A percentile compares a stretch with the other conserved stretches of the same genome.
Evolutionary conservation across 1,140 invertebrate species (phyloP).

Genomic region (Calliphora vicina): DNA sequence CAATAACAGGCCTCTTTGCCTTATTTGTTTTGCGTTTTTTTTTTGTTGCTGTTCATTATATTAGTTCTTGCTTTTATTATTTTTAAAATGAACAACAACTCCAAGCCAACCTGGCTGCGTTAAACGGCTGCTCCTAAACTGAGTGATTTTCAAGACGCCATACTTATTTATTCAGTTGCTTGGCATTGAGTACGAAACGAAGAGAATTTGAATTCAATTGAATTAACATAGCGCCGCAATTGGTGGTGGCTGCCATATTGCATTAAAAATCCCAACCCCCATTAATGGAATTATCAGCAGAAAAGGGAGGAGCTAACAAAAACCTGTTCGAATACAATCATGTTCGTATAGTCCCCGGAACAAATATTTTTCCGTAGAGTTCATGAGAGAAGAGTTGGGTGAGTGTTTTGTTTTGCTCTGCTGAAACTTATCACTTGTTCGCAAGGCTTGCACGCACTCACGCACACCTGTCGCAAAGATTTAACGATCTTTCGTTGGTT

Average conservation of each 20-base stretch:
- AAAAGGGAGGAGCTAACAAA: conserved; percentile 28
- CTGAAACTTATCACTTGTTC: neutral
- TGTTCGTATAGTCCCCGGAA: neutral
- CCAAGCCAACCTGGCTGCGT: neutral
- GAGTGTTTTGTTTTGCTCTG: neutral
- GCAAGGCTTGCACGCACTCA: neutral
- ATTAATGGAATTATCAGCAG: neutral
- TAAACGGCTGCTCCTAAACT: neutral
- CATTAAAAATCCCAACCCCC: neutral
- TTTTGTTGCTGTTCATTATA: neutral
- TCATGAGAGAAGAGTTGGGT: neutral
- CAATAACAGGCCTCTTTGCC: conserved; percentile 18
- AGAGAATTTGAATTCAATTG: neutral
- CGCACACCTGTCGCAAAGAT: conserved; percentile 18
- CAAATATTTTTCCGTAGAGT: neutral
- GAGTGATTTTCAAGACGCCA: neutral
- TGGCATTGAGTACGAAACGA: neutral
- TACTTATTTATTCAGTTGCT: neutral
- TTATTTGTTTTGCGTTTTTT: neutral
- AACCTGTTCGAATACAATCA: conserved; percentile 15
- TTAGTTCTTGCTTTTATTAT: neutral
- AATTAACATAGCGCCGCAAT: conserved; percentile 26
- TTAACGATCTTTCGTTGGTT: conserved; percentile 11
- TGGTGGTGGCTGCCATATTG: conserved; percentile 42
- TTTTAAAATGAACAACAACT: neutral